Base-by-base conservation (phyloP, 92 coral and sea anemone genomes). In the Umimayanthus kanabou region DNA sequence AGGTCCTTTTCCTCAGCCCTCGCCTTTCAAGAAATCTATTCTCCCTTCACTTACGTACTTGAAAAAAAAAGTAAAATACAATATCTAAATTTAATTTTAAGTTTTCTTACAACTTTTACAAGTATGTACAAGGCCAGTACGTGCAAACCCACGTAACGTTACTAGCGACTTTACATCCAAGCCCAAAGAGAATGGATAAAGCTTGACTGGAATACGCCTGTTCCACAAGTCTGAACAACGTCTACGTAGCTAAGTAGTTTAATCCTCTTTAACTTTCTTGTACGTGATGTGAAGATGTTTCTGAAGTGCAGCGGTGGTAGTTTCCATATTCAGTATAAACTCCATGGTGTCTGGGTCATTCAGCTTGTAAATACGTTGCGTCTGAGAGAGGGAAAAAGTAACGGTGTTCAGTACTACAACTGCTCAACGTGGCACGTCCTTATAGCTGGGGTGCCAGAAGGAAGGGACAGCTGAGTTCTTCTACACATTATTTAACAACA, bases 281-380 rank as follows among this genome's bases (percentile, higher is more conserved):
- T 97, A 97, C 0, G 99, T 97, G 82, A 95, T 92, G 88, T 95
- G 97, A 58, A 97, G 89, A 87, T 97, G 99, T 45, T 92, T 86
- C 14, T 89, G 87, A 66, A 79, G 93, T 11, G 91, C 78, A 9
- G 98, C 91, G 8, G 85, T 91, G 15, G 88, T 72, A 23, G 98
- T 97, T 87, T 94, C 97, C 99, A 97, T 95, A 76, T 85, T 85
- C 64, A 93, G 89, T 55, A 91, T 90, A 75, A 82, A 88, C 79
- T 95, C 99, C 94, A 97, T 49, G 15, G 94, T 92, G 87, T 97
- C 90, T 2, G 95, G 87, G 74, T 94, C 98, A 78, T 84, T 88
- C 39, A 92, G 90, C 45, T 74, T 93, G 90, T 93, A 97, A 70
- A 88, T 73, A 77, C 99, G 92, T 57, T 95, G 94, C 25, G 92